Percentiles rank a stretch among this genome's conserved stretches.
These are phyloP conservation scores for Idris sp. DNA, from an alignment of 1,140 invertebrate species.

Conservation along the genomic window DNA sequence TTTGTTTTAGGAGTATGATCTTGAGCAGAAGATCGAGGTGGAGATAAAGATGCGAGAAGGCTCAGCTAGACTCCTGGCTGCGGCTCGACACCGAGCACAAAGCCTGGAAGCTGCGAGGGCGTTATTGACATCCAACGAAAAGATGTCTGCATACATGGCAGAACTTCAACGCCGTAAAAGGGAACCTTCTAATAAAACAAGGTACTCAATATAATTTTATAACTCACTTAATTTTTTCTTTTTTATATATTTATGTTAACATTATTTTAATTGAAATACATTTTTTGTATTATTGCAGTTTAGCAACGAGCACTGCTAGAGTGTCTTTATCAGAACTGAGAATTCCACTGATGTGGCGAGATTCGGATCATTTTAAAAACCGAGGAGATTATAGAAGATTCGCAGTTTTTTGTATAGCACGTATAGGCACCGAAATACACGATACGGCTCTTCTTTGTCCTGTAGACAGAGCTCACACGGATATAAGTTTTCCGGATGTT, in stretches of 20 bases:
- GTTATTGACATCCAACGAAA: conserved; percentile 83
- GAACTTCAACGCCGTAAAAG: conserved; percentile 82
- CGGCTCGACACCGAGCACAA: conserved; percentile 82
- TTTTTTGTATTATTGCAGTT: conserved; percentile 61
- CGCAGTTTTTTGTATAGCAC: conserved; percentile 85
- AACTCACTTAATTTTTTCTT: no score
- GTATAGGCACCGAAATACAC: conserved; percentile 84
- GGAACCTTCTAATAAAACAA: conserved; percentile 68
- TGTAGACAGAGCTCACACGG: conserved; percentile 84
- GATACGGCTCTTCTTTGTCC: conserved; percentile 84
- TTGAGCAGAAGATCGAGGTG: conserved; percentile 85
- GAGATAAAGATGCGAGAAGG: conserved; percentile 87
- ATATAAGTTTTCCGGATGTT: conserved; percentile 85
- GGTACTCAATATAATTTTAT: no score
- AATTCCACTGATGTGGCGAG: conserved; percentile 86
- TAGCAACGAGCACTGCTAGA: conserved; percentile 69
- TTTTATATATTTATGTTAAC: no score
- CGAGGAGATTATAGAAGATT: conserved; percentile 85
- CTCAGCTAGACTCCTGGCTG: conserved; percentile 83
- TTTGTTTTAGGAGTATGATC: conserved; percentile 80
- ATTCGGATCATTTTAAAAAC: conserved; percentile 86
- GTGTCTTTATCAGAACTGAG: conserved; percentile 82
- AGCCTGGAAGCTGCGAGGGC: conserved; percentile 84
- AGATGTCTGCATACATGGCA: conserved; percentile 84
- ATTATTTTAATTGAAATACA: no score